Base-by-base conservation (phyloP, 2,888 invertebrate species). In the Heliconius aoede region DNA sequence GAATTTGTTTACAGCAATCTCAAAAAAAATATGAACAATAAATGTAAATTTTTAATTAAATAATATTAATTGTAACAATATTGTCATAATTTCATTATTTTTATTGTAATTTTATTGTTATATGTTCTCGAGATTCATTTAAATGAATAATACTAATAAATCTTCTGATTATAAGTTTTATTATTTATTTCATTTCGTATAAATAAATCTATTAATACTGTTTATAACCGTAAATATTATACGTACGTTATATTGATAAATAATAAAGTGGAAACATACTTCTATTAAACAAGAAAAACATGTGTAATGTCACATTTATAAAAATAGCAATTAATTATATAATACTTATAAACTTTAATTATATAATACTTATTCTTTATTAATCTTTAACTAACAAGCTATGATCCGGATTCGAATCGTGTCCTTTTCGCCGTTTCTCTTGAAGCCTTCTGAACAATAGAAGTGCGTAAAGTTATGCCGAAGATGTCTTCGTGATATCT, bases 401-500 rank as follows among this genome's bases (percentile, higher is more conserved):
- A 82, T 61, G 81, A 79, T 73, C 78, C 80, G 51, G 93, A 93
- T 79, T 90, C 90, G 72, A 89, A 84, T 61, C 93, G 85, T 1
- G 89, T 88, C 77, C 87, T 86, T 85, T 97, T 96, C 0, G 98
- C 98, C 0, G 96, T 96, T 90, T 97, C 97, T 85, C 98, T 95
- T 2, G 97, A 98, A 82, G 97, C 96, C 84, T 97, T 97, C 84
- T 98, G 97, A 2, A 98, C 97, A 90, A 98, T 97, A 0, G 98
- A 98, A 0, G 98, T 98, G 73, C 98, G 95, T 76, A 98, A 93
- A 4, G 98, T 98, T 83, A 98, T 98, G 62, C 99, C 99, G 86
- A 99, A 99, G 82, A 99, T 99, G 87, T 99, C 99, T 93, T 99
- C 99, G 85, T 99, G 99, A 88, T 98, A 99, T 81, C 98, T 95